A percentile compares a stretch with the other conserved stretches of the same genome.
These are phyloP conservation scores for Cirrhinus molitorella DNA, from an alignment of 2,797 vertebrate species.

Conservation along the genomic window DNA sequence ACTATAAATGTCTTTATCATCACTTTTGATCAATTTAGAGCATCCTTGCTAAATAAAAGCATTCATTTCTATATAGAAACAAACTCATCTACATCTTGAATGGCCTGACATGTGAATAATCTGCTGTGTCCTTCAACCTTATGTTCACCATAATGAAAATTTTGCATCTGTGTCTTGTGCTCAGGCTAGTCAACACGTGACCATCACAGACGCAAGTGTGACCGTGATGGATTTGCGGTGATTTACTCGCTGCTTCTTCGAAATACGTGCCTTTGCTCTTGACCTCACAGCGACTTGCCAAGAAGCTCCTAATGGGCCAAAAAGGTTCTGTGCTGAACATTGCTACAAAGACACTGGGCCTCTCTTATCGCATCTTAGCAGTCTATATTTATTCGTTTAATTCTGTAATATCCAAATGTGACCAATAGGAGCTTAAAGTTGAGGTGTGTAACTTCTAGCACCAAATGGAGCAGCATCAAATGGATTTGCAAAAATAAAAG, in stretches of 20 bases:
- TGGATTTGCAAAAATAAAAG: background rate
- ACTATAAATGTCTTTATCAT: too few species aligned
- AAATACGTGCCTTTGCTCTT: slow-evolving; percentile 38
- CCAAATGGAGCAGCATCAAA: background rate
- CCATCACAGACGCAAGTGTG: slow-evolving; percentile 83
- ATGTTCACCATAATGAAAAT: background rate
- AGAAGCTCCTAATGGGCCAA: slow-evolving; percentile 5
- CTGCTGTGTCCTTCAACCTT: background rate
- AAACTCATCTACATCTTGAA: background rate
- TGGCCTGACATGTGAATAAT: background rate
- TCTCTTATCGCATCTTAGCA: background rate
- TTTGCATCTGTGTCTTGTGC: background rate
- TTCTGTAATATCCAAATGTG: background rate
- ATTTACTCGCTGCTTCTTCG: slow-evolving; percentile 53
- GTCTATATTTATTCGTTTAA: background rate
- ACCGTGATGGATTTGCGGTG: slow-evolving; percentile 91
- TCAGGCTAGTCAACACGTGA: slow-evolving; percentile 88
- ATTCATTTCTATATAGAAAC: too few species aligned
- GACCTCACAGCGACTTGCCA: slow-evolving; percentile 15
- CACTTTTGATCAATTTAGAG: too few species aligned
- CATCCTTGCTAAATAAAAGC: too few species aligned
- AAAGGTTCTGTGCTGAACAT: background rate
- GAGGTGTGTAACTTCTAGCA: background rate
- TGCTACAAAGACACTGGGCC: background rate
- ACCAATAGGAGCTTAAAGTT: background rate